Percentiles rank a stretch among this genome's conserved stretches.
phyloP scores from a whole-genome alignment of 92 coral and sea anemone genomes.

The Palythoa grandiflora region DNA sequence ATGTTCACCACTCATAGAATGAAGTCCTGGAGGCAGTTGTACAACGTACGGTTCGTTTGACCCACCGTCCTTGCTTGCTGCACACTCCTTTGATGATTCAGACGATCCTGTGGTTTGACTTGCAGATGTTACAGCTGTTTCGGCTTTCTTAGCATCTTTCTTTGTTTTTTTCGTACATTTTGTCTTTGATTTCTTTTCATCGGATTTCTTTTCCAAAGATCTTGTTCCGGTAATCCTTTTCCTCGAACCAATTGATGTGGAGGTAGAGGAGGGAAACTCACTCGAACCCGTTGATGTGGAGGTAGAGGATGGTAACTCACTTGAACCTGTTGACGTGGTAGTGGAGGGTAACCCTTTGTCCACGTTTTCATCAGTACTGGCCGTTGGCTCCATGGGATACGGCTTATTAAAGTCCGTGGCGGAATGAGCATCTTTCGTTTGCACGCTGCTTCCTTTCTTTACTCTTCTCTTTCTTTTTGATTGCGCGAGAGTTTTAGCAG shows the following conservation, averaged over 20 bases:
- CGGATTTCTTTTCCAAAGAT: neutral
- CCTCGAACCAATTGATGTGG: neutral
- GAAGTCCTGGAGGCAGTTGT: slow-evolving; percentile 15
- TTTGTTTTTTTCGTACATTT: neutral
- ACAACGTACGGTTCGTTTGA: slow-evolving; percentile 1
- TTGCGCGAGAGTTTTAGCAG: slow-evolving; percentile 30
- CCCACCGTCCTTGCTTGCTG: neutral
- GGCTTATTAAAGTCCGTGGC: neutral
- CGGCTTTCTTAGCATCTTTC: neutral
- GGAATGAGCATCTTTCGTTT: neutral
- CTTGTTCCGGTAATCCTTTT: neutral
- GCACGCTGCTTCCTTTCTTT: neutral
- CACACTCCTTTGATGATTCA: neutral
- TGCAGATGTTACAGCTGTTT: neutral
- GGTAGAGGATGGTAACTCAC: neutral
- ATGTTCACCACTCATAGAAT: neutral
- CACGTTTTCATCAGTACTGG: neutral
- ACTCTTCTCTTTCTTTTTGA: slow-evolving; percentile 18
- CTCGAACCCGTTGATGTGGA: neutral
- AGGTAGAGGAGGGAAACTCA: neutral
- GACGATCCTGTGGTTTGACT: neutral
- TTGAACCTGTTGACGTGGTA: neutral
- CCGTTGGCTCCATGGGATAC: neutral
- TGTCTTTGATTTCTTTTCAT: neutral
- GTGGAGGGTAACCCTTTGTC: neutral